Evolutionary conservation across 2,113 vertebrate species (phyloP).

Genomic region (Larimichthys polyactis): DNA sequence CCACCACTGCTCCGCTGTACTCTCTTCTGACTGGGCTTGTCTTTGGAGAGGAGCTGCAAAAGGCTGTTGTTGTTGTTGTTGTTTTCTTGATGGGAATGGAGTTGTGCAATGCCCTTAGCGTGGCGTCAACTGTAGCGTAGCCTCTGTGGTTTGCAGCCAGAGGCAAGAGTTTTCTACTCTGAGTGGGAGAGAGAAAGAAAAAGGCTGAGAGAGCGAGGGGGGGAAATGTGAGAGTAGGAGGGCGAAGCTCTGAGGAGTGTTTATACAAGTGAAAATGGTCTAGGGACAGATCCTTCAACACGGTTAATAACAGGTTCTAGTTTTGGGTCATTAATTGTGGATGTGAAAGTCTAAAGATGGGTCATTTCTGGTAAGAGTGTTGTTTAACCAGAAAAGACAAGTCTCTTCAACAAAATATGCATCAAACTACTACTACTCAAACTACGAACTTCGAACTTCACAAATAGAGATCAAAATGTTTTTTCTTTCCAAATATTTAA

Average conservation of each 20-base stretch:
- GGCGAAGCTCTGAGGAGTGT: constrained; percentile 43
- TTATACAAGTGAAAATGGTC: constrained; percentile 48
- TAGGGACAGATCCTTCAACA: constrained; percentile 43
- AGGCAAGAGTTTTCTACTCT: constrained; percentile 58
- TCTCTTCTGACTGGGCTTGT: constrained; percentile 30
- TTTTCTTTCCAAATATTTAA: background rate
- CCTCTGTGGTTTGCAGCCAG: constrained; percentile 63
- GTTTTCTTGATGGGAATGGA: constrained; percentile 65
- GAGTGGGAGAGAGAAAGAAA: constrained; percentile 58
- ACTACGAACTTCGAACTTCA: background rate
- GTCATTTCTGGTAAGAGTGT: constrained; percentile 4
- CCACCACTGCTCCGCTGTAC: constrained; percentile 1
- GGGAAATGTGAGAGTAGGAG: constrained; percentile 57
- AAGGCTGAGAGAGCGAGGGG: constrained; percentile 7
- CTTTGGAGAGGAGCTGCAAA: constrained; percentile 42
- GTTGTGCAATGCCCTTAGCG: constrained; percentile 67
- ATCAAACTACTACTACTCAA: too few relatives aligned
- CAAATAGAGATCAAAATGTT: background rate
- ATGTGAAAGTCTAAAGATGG: constrained; percentile 36
- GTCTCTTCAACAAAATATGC: background rate
- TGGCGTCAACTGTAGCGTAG: constrained; percentile 69
- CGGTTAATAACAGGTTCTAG: constrained; percentile 18
- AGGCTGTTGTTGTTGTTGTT: constrained; percentile 42
- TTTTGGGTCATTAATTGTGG: constrained; percentile 24
- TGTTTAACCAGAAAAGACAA: background rate